Evolutionary conservation across 2,113 vertebrate species (phyloP).

Genomic region (Thomomys bottae): DNA sequence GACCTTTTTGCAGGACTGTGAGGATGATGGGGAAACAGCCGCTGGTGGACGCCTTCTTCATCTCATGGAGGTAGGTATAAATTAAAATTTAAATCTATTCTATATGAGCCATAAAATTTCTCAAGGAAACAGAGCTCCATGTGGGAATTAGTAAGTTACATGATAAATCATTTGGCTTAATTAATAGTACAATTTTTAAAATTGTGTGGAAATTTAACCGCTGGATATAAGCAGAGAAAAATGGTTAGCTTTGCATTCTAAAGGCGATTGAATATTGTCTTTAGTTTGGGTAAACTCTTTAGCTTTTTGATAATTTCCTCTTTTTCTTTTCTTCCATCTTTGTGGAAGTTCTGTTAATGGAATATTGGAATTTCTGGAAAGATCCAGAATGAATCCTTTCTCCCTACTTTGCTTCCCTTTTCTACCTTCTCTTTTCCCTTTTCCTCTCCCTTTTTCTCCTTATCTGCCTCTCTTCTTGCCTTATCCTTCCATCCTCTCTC

Average conservation of each 20-base stretch:
- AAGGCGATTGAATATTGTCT: neutral
- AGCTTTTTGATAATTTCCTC: neutral
- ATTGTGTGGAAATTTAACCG: neutral
- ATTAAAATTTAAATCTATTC: neutral
- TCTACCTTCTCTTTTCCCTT: too few species aligned
- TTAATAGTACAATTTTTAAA: slow-evolving; percentile 15
- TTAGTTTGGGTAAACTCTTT: neutral
- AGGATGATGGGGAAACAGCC: slow-evolving; percentile 97
- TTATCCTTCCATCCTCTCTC: too few species aligned
- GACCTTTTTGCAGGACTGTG: slow-evolving; percentile 96
- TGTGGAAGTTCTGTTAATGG: slow-evolving; percentile 5
- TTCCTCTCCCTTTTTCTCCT: too few species aligned
- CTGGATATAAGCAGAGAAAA: neutral
- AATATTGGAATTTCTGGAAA: slow-evolving; percentile 18
- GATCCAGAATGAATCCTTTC: neutral
- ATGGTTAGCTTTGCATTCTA: neutral
- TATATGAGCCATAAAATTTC: slow-evolving; percentile 8
- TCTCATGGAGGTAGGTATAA: slow-evolving; percentile 92
- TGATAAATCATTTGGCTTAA: neutral
- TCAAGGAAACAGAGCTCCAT: slow-evolving; percentile 18
- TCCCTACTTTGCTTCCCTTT: too few species aligned
- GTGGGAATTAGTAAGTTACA: neutral
- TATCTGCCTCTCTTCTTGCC: too few species aligned
- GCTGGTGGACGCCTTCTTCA: slow-evolving; percentile 97
- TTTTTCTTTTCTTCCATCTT: neutral